A percentile compares a stretch with the other conserved stretches of the same genome.
Evolutionary conservation across 2,888 invertebrate genomes (phyloP).

Genomic region (Aproaerema taeniolella): DNA sequence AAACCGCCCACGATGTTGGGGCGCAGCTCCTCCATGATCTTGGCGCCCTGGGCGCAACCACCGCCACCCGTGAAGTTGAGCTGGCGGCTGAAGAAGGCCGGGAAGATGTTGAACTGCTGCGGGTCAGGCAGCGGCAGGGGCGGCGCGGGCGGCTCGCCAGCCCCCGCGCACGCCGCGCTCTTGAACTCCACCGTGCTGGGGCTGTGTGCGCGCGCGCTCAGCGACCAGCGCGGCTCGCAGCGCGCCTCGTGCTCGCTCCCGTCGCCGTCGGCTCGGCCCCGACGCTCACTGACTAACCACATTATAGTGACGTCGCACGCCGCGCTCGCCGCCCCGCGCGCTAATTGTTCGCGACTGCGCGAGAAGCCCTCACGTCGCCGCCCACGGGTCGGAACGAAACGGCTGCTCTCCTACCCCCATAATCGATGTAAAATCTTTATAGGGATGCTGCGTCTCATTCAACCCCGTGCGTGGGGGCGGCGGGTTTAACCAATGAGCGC

Average conservation of each 20-base stretch:
- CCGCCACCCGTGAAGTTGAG: slow-evolving; percentile 87
- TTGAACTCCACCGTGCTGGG: slow-evolving; percentile 90
- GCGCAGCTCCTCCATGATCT: slow-evolving; percentile 91
- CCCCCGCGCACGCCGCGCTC: slow-evolving; percentile 83
- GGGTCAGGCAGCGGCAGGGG: slow-evolving; percentile 80
- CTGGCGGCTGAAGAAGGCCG: slow-evolving; percentile 93
- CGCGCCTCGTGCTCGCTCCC: slow-evolving; percentile 59
- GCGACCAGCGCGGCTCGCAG: slow-evolving; percentile 63
- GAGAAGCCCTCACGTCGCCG: slow-evolving; percentile 56
- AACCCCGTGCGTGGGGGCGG: slow-evolving; percentile 32
- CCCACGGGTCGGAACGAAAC: slow-evolving; percentile 63
- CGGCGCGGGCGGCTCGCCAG: slow-evolving; percentile 71
- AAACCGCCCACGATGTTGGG: slow-evolving; percentile 89
- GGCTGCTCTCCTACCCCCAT: slow-evolving; percentile 59
- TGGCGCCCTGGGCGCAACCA: slow-evolving; percentile 82
- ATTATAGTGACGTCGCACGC: slow-evolving; percentile 76
- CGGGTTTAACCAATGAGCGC: slow-evolving; percentile 16
- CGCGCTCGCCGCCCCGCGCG: slow-evolving; percentile 63
- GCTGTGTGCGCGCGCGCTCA: slow-evolving; percentile 71
- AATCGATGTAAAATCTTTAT: slow-evolving; percentile 69
- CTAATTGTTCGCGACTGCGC: slow-evolving; percentile 75
- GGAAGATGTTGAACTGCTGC: slow-evolving; percentile 94
- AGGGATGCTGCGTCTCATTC: slow-evolving; percentile 68
- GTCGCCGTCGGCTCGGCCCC: slow-evolving; percentile 76
- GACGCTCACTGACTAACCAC: slow-evolving; percentile 81